Conservation (phyloP, 1,140 invertebrate genomes). For the Drosophila ohnishii region DNA sequence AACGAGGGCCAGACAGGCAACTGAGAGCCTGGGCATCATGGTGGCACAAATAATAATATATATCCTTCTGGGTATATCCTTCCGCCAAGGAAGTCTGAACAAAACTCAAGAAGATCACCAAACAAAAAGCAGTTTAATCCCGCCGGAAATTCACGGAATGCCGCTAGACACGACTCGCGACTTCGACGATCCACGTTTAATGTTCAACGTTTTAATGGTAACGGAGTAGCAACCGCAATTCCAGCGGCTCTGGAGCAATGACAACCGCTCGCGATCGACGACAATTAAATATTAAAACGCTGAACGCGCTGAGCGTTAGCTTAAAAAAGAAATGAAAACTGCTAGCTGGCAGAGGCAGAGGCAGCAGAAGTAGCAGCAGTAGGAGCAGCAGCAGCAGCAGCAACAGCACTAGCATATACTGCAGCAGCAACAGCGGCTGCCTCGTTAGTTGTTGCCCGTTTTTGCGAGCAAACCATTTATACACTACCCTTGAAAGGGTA, state of each 20-base stretch:
- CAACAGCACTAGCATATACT: conserved; percentile 21
- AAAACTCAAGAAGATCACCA: conserved; percentile 14
- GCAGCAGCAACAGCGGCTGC: conserved; percentile 25
- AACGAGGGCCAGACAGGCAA: conserved; percentile 4
- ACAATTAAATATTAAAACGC: conserved; percentile 80
- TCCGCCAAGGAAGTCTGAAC: conserved; percentile 6
- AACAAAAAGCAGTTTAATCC: conserved; percentile 26
- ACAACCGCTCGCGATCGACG: conserved; percentile 69
- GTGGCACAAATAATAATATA: neutral
- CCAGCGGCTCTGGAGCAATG: conserved; percentile 26
- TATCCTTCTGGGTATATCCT: neutral
- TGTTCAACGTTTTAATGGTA: conserved; percentile 21
- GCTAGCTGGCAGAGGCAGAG: conserved; percentile 8
- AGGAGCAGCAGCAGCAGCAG: conserved; percentile 1
- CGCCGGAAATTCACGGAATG: neutral
- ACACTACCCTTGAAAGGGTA: neutral
- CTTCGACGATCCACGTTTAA: neutral
- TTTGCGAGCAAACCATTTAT: conserved; percentile 37
- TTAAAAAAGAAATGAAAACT: conserved; percentile 82
- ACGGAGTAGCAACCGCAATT: conserved; percentile 11
- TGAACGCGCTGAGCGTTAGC: conserved; percentile 67
- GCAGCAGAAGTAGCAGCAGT: conserved; percentile 9
- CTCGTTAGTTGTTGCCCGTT: conserved; percentile 48
- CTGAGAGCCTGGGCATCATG: conserved; percentile 25
- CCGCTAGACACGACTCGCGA: neutral